phyloP scores from a whole-genome alignment of 2,797 vertebrate genomes.

The Epinephelus malabaricus region DNA sequence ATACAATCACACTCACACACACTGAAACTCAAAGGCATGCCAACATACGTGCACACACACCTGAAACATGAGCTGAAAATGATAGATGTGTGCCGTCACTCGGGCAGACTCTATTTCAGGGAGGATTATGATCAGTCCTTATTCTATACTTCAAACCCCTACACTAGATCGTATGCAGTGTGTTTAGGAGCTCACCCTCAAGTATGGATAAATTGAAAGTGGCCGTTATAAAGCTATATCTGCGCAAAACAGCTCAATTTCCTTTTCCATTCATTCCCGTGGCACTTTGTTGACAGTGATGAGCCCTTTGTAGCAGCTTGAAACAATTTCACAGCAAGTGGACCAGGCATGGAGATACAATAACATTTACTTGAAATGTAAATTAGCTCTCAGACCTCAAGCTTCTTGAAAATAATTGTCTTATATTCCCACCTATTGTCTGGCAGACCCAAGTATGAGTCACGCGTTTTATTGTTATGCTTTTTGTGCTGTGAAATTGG shows the following conservation, averaged over 20 bases:
- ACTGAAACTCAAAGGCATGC: slow-evolving; percentile 18
- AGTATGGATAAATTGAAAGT: slow-evolving; percentile 25
- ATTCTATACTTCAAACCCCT: slow-evolving; percentile 18
- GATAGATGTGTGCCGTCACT: slow-evolving; percentile 36
- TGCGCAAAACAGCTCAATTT: slow-evolving; percentile 37
- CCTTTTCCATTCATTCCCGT: slow-evolving; percentile 23
- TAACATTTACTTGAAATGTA: slow-evolving; percentile 68
- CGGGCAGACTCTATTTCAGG: slow-evolving; percentile 13
- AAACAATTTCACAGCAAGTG: slow-evolving; percentile 65
- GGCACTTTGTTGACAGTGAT: slow-evolving; percentile 42
- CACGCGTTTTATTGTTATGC: slow-evolving; percentile 49
- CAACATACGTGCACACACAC: background rate
- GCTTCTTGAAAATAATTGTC: slow-evolving; percentile 56
- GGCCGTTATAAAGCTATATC: slow-evolving; percentile 28
- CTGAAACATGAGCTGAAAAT: slow-evolving; percentile 23
- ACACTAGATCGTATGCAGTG: slow-evolving; percentile 21
- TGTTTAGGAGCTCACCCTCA: slow-evolving; percentile 2
- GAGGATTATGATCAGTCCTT: slow-evolving; percentile 10
- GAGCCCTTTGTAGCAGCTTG: slow-evolving; percentile 48
- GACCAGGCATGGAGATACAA: slow-evolving; percentile 48
- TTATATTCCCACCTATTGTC: slow-evolving; percentile 51
- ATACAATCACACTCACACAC: slow-evolving; percentile 21
- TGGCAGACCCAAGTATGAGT: slow-evolving; percentile 54
- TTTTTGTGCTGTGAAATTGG: slow-evolving; percentile 59
- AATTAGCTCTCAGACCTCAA: slow-evolving; percentile 67